Conservation (phyloP, 2,888 invertebrate species). For the Thalpophila matura region DNA sequence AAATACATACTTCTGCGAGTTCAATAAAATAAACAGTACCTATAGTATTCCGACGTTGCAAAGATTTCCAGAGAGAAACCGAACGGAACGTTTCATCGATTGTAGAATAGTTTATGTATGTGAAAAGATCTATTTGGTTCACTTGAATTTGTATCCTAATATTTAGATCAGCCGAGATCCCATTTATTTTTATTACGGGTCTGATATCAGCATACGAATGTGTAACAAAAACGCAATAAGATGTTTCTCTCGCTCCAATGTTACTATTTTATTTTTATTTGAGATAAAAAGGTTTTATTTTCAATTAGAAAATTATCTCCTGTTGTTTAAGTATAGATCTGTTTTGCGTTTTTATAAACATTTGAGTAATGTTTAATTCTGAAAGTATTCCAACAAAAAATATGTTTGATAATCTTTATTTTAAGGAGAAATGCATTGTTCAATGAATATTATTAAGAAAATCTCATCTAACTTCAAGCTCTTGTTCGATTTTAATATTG, state of each 20-base stretch:
- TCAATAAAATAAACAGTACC: constrained; percentile 17
- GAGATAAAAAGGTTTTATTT: constrained; percentile 46
- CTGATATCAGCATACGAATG: constrained; percentile 84
- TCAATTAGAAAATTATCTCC: constrained; percentile 49
- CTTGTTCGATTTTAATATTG: neutral
- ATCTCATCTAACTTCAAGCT: neutral
- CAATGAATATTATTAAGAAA: neutral
- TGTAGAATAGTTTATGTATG: constrained; percentile 56
- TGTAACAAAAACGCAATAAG: constrained; percentile 75
- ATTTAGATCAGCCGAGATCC: constrained; percentile 81
- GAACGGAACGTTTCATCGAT: constrained; percentile 38
- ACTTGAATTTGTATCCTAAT: constrained; percentile 80
- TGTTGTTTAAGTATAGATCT: neutral
- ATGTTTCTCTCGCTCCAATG: constrained; percentile 65
- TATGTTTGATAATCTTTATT: neutral
- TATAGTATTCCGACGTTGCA: constrained; percentile 12
- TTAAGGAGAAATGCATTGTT: neutral
- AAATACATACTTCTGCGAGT: neutral
- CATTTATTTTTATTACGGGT: constrained; percentile 84
- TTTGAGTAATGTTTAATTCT: neutral
- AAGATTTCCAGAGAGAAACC: constrained; percentile 19
- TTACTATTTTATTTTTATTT: constrained; percentile 49
- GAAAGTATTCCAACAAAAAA: neutral
- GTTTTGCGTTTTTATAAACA: too few relatives aligned
- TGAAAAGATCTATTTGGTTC: constrained; percentile 67